A percentile compares a stretch with the other conserved stretches of the same genome.
Evolutionary conservation across 1,140 invertebrate genomes (phyloP).

Genomic region (Nasonia giraulti): DNA sequence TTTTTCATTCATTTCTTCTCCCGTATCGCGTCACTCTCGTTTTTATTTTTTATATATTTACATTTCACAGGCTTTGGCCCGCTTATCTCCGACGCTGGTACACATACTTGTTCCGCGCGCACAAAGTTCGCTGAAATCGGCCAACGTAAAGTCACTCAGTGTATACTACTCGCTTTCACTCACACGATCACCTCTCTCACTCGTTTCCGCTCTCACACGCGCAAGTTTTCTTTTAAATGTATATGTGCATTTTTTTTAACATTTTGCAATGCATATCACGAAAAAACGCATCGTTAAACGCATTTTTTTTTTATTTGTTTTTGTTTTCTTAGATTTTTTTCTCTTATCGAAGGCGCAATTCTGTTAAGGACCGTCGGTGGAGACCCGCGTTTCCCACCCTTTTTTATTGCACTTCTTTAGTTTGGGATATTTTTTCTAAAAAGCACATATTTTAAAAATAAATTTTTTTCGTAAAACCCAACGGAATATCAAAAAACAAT

Average conservation of each 20-base stretch:
- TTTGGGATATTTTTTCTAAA: neutral
- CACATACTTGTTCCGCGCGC: neutral
- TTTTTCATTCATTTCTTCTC: conserved; percentile 42
- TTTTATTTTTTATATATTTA: conserved; percentile 44
- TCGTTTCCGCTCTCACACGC: neutral
- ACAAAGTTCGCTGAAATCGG: conserved; percentile 35
- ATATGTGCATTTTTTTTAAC: conserved; percentile 18
- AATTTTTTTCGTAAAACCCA: neutral
- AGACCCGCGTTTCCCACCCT: neutral
- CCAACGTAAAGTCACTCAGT: conserved; percentile 2
- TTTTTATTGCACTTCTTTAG: conserved; percentile 9
- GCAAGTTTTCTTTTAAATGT: neutral
- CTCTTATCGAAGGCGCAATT: neutral
- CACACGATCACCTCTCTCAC: neutral
- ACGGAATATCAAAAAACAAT: neutral
- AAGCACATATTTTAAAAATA: neutral
- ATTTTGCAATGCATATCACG: conserved; percentile 24
- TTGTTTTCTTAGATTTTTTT: conserved; percentile 6
- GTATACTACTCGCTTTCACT: conserved; percentile 4
- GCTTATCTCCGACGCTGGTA: conserved; percentile 15
- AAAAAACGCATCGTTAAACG: conserved; percentile 16
- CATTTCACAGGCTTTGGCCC: conserved; percentile 33
- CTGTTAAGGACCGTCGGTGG: conserved; percentile 41
- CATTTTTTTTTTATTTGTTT: conserved; percentile 15
- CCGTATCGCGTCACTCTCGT: neutral